Conservation (phyloP, 1,140 invertebrate genomes). For the Drosophila burlai region DNA sequence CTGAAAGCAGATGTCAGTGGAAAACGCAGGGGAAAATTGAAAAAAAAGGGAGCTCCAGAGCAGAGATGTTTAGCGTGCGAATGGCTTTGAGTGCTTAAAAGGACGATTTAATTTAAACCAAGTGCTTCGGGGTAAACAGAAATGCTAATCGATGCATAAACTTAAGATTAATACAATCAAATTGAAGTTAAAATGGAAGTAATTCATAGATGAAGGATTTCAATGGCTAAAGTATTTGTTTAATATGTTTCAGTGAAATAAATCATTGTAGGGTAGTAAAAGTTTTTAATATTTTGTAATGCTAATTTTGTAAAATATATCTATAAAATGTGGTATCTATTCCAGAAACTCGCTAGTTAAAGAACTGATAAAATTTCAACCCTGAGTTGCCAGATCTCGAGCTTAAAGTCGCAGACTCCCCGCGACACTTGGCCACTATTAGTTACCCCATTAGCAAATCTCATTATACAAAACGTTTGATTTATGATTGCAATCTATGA, state of each 20-base stretch:
- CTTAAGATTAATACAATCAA: background rate
- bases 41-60: conserved; percentile 8
- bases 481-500: conserved; percentile 61
- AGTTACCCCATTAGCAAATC: conserved; percentile 48
- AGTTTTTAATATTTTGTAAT: too few species aligned
- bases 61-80: conserved; percentile 9
- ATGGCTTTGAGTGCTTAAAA: conserved; percentile 23
- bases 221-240: background rate
- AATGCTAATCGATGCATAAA: background rate
- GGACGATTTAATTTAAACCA: conserved; percentile 11
- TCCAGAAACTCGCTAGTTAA: background rate
- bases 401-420: conserved; percentile 8
- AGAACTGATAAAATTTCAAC: background rate
- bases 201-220: background rate
- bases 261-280: too few species aligned
- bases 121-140: background rate
- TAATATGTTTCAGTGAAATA: too few species aligned
- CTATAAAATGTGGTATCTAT: background rate
- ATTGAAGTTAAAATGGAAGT: too few species aligned
- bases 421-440: conserved; percentile 31
- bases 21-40: conserved; percentile 9
- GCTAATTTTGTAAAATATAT: too few species aligned
- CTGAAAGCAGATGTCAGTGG: conserved; percentile 58
- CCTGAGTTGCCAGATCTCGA: background rate
- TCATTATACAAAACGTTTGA: conserved; percentile 63